Conservation (phyloP, 1,140 invertebrate genomes). For the Neelides sp. region DNA sequence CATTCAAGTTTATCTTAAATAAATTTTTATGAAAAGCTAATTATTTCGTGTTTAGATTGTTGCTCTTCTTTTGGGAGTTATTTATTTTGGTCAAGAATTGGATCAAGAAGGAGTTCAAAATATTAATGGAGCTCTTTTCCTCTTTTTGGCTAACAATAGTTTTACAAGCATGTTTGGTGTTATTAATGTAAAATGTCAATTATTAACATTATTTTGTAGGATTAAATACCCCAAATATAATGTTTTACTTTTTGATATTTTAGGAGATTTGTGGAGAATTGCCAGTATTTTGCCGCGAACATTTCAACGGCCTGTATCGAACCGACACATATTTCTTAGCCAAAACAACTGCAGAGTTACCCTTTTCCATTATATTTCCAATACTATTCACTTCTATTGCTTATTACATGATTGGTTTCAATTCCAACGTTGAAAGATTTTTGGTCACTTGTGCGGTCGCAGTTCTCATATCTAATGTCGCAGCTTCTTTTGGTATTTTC, state of each 20-base stretch:
- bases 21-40: too few relatives aligned
- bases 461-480: constrained; percentile 38
- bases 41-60: constrained; percentile 35
- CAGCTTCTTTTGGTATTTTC: constrained; percentile 39
- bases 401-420: constrained; percentile 40
- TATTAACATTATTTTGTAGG: neutral
- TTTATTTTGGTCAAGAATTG: constrained; percentile 38
- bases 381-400: constrained; percentile 37
- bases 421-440: constrained; percentile 33
- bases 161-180: constrained; percentile 35
- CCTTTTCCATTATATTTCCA: constrained; percentile 36
- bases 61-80: constrained; percentile 37
- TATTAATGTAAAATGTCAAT: constrained; percentile 31
- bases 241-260: constrained; percentile 11
- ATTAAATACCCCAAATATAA: neutral
- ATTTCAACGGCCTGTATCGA: constrained; percentile 33
- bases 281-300: constrained; percentile 32
- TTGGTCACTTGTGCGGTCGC: constrained; percentile 34
- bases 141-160: constrained; percentile 37
- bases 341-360: constrained; percentile 36
- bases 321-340: constrained; percentile 31
- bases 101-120: constrained; percentile 40
- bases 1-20: too few relatives aligned
- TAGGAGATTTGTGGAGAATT: constrained; percentile 31
- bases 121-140: constrained; percentile 42